Evolutionary conservation across 1,140 invertebrate genomes (phyloP).

Genomic region (Bombus cullumanus): DNA sequence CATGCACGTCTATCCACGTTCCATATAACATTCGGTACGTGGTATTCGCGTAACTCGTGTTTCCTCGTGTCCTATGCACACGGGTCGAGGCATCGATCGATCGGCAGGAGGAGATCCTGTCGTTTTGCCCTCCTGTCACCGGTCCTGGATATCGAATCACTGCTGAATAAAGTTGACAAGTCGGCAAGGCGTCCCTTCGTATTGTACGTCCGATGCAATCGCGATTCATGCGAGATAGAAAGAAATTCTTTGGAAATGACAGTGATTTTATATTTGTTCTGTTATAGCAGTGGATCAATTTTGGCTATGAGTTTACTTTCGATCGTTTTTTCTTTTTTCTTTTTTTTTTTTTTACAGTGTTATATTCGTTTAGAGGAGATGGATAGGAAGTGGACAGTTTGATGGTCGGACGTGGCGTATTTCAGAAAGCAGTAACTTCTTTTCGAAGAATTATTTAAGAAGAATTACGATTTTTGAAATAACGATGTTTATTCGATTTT

Average conservation of each 20-base stretch:
- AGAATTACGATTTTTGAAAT: no score
- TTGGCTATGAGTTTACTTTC: no score
- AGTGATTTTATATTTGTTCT: background rate
- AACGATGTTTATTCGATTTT: no score
- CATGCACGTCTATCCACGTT: slow-evolving; percentile 4
- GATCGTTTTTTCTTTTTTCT: no score
- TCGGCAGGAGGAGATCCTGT: slow-evolving; percentile 25
- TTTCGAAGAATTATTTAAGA: no score
- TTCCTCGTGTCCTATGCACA: slow-evolving; percentile 22
- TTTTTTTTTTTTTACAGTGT: no score
- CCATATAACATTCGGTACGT: background rate
- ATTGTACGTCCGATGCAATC: background rate
- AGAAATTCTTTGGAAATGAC: background rate
- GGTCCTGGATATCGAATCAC: background rate
- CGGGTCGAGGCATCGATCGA: slow-evolving; percentile 32
- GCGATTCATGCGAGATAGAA: background rate
- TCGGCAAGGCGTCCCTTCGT: background rate
- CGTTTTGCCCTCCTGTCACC: background rate
- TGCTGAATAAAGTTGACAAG: background rate
- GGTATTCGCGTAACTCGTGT: slow-evolving; percentile 37
- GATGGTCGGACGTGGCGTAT: no score
- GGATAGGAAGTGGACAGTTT: no score
- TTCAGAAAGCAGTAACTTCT: no score
- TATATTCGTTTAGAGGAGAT: no score
- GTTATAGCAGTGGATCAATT: background rate